These are phyloP conservation scores for Lepilemur septentrionalis DNA, from an alignment of 2,797 vertebrate species.

Conservation along the genomic window DNA sequence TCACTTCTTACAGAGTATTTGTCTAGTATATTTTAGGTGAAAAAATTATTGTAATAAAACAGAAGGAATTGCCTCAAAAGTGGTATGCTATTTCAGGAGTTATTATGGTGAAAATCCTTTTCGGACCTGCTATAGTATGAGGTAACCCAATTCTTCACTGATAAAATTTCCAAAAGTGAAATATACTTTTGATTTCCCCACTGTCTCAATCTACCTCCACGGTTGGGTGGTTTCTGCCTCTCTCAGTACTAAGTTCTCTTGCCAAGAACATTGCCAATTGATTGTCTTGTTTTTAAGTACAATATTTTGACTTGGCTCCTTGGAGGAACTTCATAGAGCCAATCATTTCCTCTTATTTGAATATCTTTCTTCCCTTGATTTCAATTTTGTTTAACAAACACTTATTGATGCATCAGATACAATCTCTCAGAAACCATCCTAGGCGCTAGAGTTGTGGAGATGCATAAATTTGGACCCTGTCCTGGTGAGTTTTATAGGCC, in stretches of 20 bases:
- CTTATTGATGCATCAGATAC: not conserved
- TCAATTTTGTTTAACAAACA: not conserved
- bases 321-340: not conserved
- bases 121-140: not conserved
- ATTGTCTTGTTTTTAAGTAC: not conserved
- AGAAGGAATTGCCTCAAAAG: not conserved
- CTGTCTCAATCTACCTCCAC: not conserved
- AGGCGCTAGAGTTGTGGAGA: not conserved
- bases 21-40: not conserved
- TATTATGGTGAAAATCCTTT: not conserved
- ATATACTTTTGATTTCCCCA: not conserved
- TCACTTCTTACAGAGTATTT: not conserved
- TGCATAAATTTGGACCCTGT: not conserved
- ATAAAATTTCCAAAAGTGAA: not conserved
- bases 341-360: conserved; percentile 3
- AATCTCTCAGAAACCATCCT: not conserved
- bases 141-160: not conserved
- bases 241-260: not conserved
- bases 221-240: not conserved
- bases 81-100: not conserved
- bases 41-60: not conserved
- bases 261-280: not conserved
- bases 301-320: conserved; percentile 21
- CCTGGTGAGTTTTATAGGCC: not conserved
- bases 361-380: not conserved